These are phyloP conservation scores for Chalcosyrphus nemorum DNA, from an alignment of 2,888 invertebrate species.

Conservation along the genomic window DNA sequence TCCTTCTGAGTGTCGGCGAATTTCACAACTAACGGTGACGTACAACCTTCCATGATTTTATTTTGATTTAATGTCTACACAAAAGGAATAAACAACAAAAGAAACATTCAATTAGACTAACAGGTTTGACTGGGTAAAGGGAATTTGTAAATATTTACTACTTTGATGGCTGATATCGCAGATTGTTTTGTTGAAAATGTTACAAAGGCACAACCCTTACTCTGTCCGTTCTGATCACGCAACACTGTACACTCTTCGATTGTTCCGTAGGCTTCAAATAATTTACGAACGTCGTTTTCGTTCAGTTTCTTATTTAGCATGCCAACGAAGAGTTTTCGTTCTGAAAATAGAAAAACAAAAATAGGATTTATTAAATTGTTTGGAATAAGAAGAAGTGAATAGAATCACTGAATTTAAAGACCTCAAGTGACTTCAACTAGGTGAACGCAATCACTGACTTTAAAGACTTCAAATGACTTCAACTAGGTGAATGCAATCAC, in stretches of 20 bases:
- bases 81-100: background rate
- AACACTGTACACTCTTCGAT: conserved; percentile 99
- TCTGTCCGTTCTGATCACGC: conserved; percentile 96
- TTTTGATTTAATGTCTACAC: conserved; percentile 94
- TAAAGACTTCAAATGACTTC: too few relatives aligned
- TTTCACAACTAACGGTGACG: conserved; percentile 98
- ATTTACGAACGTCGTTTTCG: conserved; percentile 95
- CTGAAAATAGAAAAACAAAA: conserved; percentile 83
- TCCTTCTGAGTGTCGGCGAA: conserved; percentile 99
- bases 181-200: conserved; percentile 98
- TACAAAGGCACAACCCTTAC: conserved; percentile 99
- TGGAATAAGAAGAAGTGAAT: too few relatives aligned
- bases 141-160: conserved; percentile 78
- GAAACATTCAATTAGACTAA: background rate
- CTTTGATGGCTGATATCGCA: conserved; percentile 98
- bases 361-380: background rate
- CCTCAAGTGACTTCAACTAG: too few relatives aligned
- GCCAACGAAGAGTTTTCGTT: conserved; percentile 98
- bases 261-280: conserved; percentile 96
- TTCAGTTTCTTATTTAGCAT: conserved; percentile 98
- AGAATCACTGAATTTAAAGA: too few relatives aligned
- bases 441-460: too few relatives aligned
- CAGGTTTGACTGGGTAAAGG: background rate
- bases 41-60: conserved; percentile 99
- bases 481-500: too few relatives aligned